A percentile compares a stretch with the other conserved stretches of the same genome.
These are phyloP conservation scores for Drosophila hydei DNA, from an alignment of 1,140 invertebrate species.

Conservation along the genomic window DNA sequence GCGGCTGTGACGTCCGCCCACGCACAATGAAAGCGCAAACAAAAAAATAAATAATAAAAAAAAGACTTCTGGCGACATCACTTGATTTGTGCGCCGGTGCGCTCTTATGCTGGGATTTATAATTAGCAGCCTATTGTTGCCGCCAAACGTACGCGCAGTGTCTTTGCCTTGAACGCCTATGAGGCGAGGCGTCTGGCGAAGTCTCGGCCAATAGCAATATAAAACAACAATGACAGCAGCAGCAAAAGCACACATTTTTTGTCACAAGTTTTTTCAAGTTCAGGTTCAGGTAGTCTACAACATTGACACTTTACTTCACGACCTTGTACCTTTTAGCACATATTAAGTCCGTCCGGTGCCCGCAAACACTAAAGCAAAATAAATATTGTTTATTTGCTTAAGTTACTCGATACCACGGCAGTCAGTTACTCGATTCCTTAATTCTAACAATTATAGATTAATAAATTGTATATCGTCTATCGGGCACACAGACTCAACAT, in stretches of 20 bases:
- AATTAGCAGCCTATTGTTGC: constrained; percentile 78
- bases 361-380: constrained; percentile 28
- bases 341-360: constrained; percentile 23
- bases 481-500: not conserved
- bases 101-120: constrained; percentile 73
- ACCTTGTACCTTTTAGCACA: constrained; percentile 40
- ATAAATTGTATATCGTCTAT: constrained; percentile 5
- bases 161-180: constrained; percentile 40
- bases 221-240: constrained; percentile 28
- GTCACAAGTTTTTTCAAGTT: constrained; percentile 56
- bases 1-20: constrained; percentile 62
- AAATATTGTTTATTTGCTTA: constrained; percentile 42
- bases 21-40: constrained; percentile 42
- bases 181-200: constrained; percentile 35
- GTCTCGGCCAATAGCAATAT: constrained; percentile 35
- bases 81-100: constrained; percentile 49
- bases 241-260: constrained; percentile 27
- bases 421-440: constrained; percentile 16
- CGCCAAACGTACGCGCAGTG: constrained; percentile 55
- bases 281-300: constrained; percentile 21
- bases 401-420: constrained; percentile 20
- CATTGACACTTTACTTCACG: constrained; percentile 29
- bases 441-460: not conserved
- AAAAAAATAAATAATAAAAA: constrained; percentile 13
- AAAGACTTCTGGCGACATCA: constrained; percentile 35